phyloP scores from a whole-genome alignment of 2,888 invertebrate genomes.

The Hemicrepidius hirtus region DNA sequence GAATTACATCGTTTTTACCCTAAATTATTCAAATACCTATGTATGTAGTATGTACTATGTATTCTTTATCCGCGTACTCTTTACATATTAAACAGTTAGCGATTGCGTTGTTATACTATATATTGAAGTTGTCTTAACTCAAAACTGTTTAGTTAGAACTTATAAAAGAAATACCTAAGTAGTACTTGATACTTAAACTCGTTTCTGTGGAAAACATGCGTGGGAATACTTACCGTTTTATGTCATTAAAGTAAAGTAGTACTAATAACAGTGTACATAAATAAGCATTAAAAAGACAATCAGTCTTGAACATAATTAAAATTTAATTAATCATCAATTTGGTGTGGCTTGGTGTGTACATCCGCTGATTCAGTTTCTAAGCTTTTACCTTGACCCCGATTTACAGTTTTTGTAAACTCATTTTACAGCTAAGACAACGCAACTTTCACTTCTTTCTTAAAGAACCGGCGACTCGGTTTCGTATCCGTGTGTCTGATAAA shows the following conservation, averaged over 20 bases:
- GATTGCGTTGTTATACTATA: background rate
- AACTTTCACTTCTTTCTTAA: slow-evolving; percentile 58
- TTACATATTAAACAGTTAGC: background rate
- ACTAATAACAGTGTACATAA: background rate
- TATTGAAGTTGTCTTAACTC: slow-evolving; percentile 1
- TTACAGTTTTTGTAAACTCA: slow-evolving; percentile 43
- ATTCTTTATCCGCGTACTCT: background rate
- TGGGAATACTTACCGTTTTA: slow-evolving; percentile 2
- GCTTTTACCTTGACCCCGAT: slow-evolving; percentile 59
- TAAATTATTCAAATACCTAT: too few species aligned
- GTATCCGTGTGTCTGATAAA: slow-evolving; percentile 23
- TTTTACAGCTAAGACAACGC: slow-evolving; percentile 27
- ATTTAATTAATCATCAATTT: background rate
- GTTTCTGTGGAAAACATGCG: background rate
- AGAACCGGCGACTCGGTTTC: background rate
- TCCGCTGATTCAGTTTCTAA: slow-evolving; percentile 31
- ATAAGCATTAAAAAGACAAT: background rate
- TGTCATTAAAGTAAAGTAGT: background rate
- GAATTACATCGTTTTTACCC: too few species aligned
- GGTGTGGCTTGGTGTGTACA: background rate
- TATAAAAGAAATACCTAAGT: background rate
- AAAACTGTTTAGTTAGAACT: background rate
- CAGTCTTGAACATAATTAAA: background rate
- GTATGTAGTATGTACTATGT: too few species aligned
- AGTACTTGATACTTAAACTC: background rate